Base-by-base conservation (phyloP, 2,888 invertebrate species). In the Hydrotaea diabolus region DNA sequence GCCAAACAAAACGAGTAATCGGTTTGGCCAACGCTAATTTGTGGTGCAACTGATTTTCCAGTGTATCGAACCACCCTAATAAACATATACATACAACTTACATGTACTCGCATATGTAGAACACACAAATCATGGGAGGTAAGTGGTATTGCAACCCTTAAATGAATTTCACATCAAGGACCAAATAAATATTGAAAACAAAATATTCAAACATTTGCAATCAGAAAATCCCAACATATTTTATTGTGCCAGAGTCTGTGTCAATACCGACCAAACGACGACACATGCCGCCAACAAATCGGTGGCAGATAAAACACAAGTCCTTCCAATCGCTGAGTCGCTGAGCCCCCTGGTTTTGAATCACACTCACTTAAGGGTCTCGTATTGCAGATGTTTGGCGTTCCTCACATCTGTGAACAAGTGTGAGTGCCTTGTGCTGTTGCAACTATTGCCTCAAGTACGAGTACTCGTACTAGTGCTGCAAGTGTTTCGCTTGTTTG, bases 141-240 rank as follows among this genome's bases (percentile, higher is more conserved):
- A n/a, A n/a, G n/a, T n/a, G n/a, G n/a, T 2, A 49, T n/a, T 49
- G 2, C 49, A 49, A 49, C 49, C 49, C 49, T 13, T 49, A 49
- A 43, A 43, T 13, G 15, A 43, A 43, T 2, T 43, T 43, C 15
- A 13, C 43, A 43, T n/a, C 43, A 13, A 2, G 11, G 5, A 36
- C 36, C 36, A n/a, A n/a, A n/a, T n/a, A 43, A 49, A 49, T 49
- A 49, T 49, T 13, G 15, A n/a, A 49, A 11, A 15, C 3, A 49
- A 31, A 31, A 49, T 49, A 49, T 15, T 15, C n/a, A 49, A 59
- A 59, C 26, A 26, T 59, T 59, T 15, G 9, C 59, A 26, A 26
- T 26, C 59, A 15, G 23, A 59, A 55, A 59, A 59, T 59, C 59
- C 26, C 59, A 59, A 59, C 59, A 59, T 59, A 59, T 26, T 59